Percentiles rank a stretch among this genome's conserved stretches.
These are phyloP conservation scores for Zaprionus camerounensis DNA, from an alignment of 1,140 invertebrate species.

Conservation along the genomic window DNA sequence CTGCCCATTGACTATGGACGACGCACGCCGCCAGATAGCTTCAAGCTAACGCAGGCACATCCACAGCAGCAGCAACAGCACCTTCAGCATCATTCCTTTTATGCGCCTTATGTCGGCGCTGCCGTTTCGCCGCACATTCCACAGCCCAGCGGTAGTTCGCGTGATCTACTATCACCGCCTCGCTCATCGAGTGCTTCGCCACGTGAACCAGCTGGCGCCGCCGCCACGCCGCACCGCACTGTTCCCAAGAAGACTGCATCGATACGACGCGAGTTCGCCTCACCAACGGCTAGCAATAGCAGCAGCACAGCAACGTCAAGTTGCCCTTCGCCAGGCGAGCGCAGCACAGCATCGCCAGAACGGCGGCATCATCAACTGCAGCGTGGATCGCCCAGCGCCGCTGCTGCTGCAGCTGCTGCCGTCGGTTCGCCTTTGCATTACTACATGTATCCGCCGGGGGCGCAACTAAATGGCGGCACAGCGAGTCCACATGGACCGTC, in stretches of 20 bases:
- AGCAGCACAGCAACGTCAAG: conserved; percentile 35
- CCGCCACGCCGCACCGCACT: conserved; percentile 70
- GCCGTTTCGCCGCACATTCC: conserved; percentile 53
- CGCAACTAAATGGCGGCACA: conserved; percentile 59
- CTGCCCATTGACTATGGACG: conserved; percentile 66
- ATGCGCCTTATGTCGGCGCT: conserved; percentile 63
- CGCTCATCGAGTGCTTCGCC: conserved; percentile 70
- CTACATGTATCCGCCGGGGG: conserved; percentile 74
- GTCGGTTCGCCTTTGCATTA: conserved; percentile 69
- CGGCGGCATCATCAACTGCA: conserved; percentile 63
- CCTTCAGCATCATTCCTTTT: conserved; percentile 46
- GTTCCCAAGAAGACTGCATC: conserved; percentile 84
- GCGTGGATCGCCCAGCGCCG: conserved; percentile 54
- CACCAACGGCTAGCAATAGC: conserved; percentile 72
- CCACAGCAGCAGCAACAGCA: conserved; percentile 36
- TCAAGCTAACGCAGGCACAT: conserved; percentile 42
- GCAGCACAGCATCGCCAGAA: conserved; percentile 65
- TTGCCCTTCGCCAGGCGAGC: conserved; percentile 71
- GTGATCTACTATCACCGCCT: conserved; percentile 61
- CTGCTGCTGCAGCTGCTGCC: conserved; percentile 36
- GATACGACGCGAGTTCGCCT: conserved; percentile 82
- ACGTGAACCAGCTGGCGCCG: conserved; percentile 45
- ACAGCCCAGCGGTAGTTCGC: conserved; percentile 43
- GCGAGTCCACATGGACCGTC: conserved; percentile 46
- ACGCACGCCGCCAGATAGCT: conserved; percentile 50